Percentiles rank a stretch among this genome's conserved stretches.
Conservation (phyloP, 53 echinoderm and acorn worm genomes). For the Mesocentrotus franciscanus region DNA sequence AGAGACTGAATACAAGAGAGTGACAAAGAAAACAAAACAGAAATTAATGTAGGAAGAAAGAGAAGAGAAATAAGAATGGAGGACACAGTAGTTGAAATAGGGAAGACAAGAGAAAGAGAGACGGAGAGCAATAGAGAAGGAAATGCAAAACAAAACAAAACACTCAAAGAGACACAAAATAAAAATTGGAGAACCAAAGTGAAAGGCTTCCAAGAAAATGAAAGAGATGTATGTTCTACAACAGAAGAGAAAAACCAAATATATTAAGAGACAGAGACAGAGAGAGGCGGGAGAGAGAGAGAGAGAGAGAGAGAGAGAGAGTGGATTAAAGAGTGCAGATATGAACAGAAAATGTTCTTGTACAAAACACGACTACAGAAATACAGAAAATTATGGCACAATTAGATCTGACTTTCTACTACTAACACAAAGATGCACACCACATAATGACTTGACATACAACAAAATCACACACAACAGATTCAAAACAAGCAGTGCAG, state of each 20-base stretch:
- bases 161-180: too few species aligned
- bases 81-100: too few species aligned
- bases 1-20: background rate
- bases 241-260: background rate
- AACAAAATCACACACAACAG: background rate
- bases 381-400: background rate
- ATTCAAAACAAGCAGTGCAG: background rate
- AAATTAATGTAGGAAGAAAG: too few species aligned
- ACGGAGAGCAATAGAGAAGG: background rate
- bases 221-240: too few species aligned
- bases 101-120: background rate
- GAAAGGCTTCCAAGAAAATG: too few species aligned
- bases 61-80: too few species aligned
- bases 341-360: background rate
- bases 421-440: slow-evolving; percentile 2
- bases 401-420: background rate
- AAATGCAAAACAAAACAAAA: too few species aligned
- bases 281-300: background rate
- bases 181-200: too few species aligned
- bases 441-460: background rate
- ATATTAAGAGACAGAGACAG: background rate
- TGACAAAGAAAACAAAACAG: too few species aligned
- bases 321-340: background rate
- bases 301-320: background rate
- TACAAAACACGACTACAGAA: background rate